Conservation (phyloP, 2,888 invertebrate species). For the Xestia xanthographa region DNA sequence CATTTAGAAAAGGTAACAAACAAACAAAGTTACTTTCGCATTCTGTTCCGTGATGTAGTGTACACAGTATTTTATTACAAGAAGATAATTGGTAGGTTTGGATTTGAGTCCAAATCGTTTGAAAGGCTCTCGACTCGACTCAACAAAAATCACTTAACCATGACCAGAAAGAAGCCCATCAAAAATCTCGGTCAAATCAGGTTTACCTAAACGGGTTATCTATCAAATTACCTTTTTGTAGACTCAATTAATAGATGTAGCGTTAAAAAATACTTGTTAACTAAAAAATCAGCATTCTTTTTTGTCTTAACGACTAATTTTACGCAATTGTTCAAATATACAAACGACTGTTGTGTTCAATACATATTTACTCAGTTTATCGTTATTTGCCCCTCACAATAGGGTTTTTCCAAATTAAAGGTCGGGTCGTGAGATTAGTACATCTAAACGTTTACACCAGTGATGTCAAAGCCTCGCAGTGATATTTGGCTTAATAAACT, state of each 20-base stretch:
- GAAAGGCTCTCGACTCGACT: background rate
- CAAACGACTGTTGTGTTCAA: slow-evolving; percentile 10
- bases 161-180: background rate
- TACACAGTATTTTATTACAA: background rate
- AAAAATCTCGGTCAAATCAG: background rate
- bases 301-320: background rate
- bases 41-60: background rate
- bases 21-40: too few relatives aligned
- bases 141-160: background rate
- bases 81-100: background rate
- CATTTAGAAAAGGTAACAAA: too few relatives aligned
- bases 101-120: background rate
- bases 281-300: too few relatives aligned
- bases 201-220: slow-evolving; percentile 6
- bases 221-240: slow-evolving; percentile 7
- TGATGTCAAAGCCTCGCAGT: too few relatives aligned
- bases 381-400: slow-evolving; percentile 10
- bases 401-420: slow-evolving; percentile 20
- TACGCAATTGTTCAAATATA: background rate
- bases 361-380: slow-evolving; percentile 27
- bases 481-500: background rate
- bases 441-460: background rate
- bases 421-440: background rate
- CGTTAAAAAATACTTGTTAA: background rate
- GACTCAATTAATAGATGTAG: background rate